These are phyloP conservation scores for Cosmia pyralina DNA, from an alignment of 2,888 invertebrate genomes.

Conservation along the genomic window DNA sequence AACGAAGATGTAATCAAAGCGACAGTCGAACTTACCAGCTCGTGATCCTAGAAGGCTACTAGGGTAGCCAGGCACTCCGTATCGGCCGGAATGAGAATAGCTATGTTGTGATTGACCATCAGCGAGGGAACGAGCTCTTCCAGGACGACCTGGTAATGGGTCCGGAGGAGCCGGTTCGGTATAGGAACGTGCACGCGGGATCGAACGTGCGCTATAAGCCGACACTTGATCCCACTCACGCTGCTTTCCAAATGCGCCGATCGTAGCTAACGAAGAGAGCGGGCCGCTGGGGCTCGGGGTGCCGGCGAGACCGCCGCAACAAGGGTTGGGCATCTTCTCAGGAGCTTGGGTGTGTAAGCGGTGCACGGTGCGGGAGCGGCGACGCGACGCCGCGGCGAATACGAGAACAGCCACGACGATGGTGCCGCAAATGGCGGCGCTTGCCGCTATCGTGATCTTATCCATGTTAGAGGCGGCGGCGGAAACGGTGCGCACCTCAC, in stretches of 20 bases:
- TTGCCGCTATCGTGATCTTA: constrained; percentile 98
- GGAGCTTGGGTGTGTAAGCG: constrained; percentile 92
- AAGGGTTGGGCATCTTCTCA: constrained; percentile 94
- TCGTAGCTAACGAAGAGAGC: constrained; percentile 94
- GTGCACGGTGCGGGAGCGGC: constrained; percentile 94
- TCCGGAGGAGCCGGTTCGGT: constrained; percentile 91
- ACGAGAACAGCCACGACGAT: constrained; percentile 97
- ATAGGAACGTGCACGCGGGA: constrained; percentile 96
- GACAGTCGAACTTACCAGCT: constrained; percentile 80
- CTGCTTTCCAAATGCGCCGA: constrained; percentile 95
- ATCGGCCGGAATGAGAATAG: constrained; percentile 95
- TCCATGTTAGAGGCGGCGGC: constrained; percentile 97
- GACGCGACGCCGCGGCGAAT: constrained; percentile 96
- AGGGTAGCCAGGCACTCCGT: constrained; percentile 93
- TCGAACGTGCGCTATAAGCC: constrained; percentile 97
- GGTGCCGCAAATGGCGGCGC: constrained; percentile 97
- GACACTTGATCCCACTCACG: constrained; percentile 94
- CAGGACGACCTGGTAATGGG: constrained; percentile 94
- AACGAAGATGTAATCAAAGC: constrained; percentile 62
- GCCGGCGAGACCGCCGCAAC: constrained; percentile 93
- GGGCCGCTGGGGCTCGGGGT: constrained; percentile 95
- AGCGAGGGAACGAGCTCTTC: constrained; percentile 94
- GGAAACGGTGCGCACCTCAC: constrained; percentile 96
- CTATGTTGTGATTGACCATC: constrained; percentile 97
- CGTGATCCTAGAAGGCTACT: constrained; percentile 91